Base-by-base conservation (phyloP, 2,113 vertebrate genomes). In the Neolamprologus devosi region DNA sequence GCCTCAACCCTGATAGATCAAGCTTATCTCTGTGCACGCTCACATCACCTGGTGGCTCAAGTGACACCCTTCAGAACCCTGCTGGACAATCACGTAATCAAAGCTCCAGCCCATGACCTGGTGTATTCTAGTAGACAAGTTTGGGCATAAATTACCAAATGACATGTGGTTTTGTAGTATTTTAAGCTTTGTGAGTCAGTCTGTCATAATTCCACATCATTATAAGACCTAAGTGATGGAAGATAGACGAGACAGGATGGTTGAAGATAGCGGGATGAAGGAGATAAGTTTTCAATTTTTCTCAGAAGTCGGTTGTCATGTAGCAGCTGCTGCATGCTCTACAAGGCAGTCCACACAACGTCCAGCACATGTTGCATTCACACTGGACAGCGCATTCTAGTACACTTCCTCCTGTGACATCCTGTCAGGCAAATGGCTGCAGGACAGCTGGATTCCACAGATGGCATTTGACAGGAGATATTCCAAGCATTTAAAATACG, bases 391-490 rank as follows among this genome's bases (percentile, higher is more conserved):
- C 3, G 14, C 54, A 85, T 83, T 87, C 87, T 75, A 3, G 49
- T 35, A n/a, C 55, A 83, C 75, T 84, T 90, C 92, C 86, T 88
- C 58, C 54, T 83, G 81, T 42, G 84, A 84, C 65, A 19, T 45
- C 13, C 70, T 82, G n/a, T 85, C 73, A 70, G 68, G 26, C 81
- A 47, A 84, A 83, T 80, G 83, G 54, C 65, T 4, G 54, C 58
- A 83, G 81, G 89, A 90, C 89, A 87, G 81, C 85, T 90, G 85
- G 90, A 89, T 86, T 85, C 91, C 82, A 55, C 7, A 2, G 70
- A 86, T 82, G 85, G 80, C 84, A 87, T 23, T 79, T 33, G 30
- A 90, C 73, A 35, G 8, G n/a, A 88, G 83, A 81, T 63, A 92
- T 90, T 58, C 55, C 13, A 91, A 91, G 80, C 83, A 89, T 92